Conservation (phyloP, 2,113 vertebrate species). For the Theristicus caerulescens region DNA sequence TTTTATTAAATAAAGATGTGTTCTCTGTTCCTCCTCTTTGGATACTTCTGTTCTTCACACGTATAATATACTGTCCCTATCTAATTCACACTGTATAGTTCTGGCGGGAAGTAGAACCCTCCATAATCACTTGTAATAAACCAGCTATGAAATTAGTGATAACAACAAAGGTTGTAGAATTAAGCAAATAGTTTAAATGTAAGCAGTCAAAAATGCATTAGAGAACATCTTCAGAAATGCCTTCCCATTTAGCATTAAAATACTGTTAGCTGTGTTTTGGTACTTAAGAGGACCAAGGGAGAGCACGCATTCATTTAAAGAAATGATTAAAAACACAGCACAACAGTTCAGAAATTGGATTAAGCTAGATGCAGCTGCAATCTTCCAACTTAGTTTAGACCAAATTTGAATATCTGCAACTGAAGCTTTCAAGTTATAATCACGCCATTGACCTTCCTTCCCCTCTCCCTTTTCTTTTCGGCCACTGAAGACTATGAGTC, state of each 20-base stretch:
- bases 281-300: background rate
- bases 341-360: constrained; percentile 13
- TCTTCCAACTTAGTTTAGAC: constrained; percentile 18
- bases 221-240: background rate
- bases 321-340: constrained; percentile 20
- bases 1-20: background rate
- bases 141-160: background rate
- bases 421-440: constrained; percentile 3
- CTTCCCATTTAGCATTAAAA: background rate
- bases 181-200: constrained; percentile 3
- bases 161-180: background rate
- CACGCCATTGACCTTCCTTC: background rate
- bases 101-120: background rate
- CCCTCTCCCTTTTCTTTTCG: background rate
- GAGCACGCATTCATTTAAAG: constrained; percentile 15
- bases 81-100: background rate
- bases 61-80: background rate
- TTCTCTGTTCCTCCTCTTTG: background rate
- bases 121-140: background rate
- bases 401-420: constrained; percentile 19
- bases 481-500: constrained; percentile 23
- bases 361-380: constrained; percentile 8
- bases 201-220: background rate
- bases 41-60: background rate
- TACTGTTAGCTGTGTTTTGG: background rate